Evolutionary conservation across 2,888 invertebrate species (phyloP).

Genomic region (Neria commutata): DNA sequence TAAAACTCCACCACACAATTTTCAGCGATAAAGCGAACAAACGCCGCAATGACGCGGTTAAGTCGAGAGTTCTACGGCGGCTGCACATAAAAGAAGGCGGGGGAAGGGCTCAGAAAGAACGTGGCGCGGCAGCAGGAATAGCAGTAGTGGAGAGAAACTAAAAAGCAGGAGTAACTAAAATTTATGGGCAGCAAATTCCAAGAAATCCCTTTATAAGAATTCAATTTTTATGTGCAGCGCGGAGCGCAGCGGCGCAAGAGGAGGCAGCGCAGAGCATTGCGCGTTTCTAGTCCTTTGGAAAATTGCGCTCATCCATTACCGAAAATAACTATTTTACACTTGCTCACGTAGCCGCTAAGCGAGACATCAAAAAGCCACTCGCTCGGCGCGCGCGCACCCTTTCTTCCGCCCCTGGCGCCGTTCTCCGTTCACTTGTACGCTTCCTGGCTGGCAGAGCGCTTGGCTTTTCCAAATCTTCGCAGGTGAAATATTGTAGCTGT

Average conservation of each 20-base stretch:
- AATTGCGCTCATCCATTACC: not conserved
- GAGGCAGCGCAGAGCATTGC: not conserved
- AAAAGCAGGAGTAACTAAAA: not conserved
- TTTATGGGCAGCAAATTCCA: not conserved
- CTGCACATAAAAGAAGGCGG: too few relatives aligned
- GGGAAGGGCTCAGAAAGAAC: not conserved
- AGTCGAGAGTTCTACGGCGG: too few relatives aligned
- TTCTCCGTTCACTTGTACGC: not conserved
- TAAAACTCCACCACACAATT: not conserved
- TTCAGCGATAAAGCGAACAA: not conserved
- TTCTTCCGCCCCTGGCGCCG: too few relatives aligned
- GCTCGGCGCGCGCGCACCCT: too few relatives aligned
- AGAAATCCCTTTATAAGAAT: not conserved
- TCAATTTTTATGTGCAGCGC: not conserved
- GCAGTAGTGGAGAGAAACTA: not conserved
- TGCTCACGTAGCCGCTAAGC: not conserved
- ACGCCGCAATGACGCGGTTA: constrained; percentile 2
- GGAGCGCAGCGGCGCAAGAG: not conserved
- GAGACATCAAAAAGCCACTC: constrained; percentile 2
- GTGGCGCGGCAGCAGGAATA: not conserved
- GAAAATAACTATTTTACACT: constrained; percentile 2
- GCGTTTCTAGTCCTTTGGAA: not conserved
- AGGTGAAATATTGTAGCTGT: not conserved
- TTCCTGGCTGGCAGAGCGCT: not conserved
- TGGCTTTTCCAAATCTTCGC: not conserved